Evolutionary conservation across 2,797 vertebrate genomes (phyloP).

Genomic region (Oophaga sylvatica): DNA sequence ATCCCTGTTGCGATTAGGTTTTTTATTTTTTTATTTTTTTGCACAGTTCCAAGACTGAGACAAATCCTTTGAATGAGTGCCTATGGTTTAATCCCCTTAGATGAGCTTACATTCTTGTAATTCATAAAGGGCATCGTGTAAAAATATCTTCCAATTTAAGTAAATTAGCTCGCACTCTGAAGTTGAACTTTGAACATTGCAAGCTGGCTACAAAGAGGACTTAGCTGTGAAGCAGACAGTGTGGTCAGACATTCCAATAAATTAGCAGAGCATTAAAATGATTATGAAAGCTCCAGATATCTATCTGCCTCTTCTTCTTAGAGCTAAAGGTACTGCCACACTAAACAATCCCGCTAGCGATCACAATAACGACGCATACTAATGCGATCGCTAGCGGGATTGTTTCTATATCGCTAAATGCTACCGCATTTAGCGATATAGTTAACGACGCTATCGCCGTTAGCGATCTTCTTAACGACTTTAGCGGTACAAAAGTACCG

Average conservation of each 20-base stretch:
- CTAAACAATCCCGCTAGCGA: too few relatives aligned
- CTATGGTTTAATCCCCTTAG: constrained; percentile 40
- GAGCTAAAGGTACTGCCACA: too few relatives aligned
- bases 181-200: constrained; percentile 37
- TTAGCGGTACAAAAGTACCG: too few relatives aligned
- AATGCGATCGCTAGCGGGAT: too few relatives aligned
- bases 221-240: constrained; percentile 6
- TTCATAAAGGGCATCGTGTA: constrained; percentile 9
- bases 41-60: constrained; percentile 5
- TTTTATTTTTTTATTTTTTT: neutral
- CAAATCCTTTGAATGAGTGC: constrained; percentile 37
- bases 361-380: too few relatives aligned
- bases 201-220: constrained; percentile 23
- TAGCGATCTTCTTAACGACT: too few relatives aligned
- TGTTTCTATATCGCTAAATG: too few relatives aligned
- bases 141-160: constrained; percentile 29
- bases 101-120: constrained; percentile 35
- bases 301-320: too few relatives aligned
- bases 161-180: constrained; percentile 13
- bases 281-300: neutral
- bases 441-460: too few relatives aligned
- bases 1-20: constrained; percentile 34
- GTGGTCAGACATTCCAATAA: neutral
- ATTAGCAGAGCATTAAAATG: neutral
- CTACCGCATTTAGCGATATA: too few relatives aligned